These are phyloP conservation scores for Sinentomon sp. DNA, from an alignment of 2,888 invertebrate genomes.

Conservation along the genomic window DNA sequence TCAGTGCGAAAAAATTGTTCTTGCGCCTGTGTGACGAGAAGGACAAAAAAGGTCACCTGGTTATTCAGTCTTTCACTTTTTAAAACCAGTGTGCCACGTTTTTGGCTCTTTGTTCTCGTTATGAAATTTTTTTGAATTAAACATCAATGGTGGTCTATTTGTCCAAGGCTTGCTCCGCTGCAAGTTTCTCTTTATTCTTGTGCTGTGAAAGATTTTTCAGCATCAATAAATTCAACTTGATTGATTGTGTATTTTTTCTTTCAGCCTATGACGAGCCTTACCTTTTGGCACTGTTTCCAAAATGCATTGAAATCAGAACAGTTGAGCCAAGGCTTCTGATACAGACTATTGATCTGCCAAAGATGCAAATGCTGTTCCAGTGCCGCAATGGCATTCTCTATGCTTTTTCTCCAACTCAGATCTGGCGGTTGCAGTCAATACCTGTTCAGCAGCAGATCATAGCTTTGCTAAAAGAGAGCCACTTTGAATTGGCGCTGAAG, in stretches of 20 bases:
- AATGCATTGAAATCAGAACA: constrained; percentile 58
- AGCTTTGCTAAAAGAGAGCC: constrained; percentile 56
- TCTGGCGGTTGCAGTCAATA: constrained; percentile 60
- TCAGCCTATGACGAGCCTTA: constrained; percentile 81
- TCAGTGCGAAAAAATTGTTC: no score
- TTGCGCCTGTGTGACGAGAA: no score
- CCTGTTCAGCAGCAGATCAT: constrained; percentile 59
- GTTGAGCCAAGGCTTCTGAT: constrained; percentile 51
- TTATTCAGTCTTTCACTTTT: no score
- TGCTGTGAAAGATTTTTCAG: neutral
- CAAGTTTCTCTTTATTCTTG: constrained; percentile 1
- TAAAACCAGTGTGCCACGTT: no score
- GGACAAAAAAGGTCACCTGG: no score
- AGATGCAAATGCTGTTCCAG: constrained; percentile 28
- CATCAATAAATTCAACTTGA: neutral
- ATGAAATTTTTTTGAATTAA: no score
- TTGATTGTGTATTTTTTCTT: constrained; percentile 8
- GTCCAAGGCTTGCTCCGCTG: neutral
- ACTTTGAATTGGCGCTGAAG: constrained; percentile 76
- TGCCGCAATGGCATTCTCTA: constrained; percentile 53
- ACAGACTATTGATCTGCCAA: constrained; percentile 40
- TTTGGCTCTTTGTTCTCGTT: no score
- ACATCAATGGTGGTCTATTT: no score
- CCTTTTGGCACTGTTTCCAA: constrained; percentile 52
- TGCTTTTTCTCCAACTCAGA: constrained; percentile 57